Evolutionary conservation across 2,113 vertebrate species (phyloP), one percentile per base, ranked within the genome.

Genomic region (Piprites chloris): DNA sequence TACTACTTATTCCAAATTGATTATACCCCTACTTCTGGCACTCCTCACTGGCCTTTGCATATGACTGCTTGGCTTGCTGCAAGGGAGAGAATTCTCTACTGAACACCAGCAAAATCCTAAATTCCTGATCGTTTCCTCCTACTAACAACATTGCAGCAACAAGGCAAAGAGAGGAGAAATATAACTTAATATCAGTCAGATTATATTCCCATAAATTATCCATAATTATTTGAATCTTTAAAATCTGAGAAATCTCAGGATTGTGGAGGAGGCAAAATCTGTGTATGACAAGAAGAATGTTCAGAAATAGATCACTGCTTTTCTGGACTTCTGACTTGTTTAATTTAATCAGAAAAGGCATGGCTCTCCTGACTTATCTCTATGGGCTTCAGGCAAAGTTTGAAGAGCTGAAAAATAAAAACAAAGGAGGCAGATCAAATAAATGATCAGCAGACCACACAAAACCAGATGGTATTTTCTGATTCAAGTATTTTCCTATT

Each of bases 341-440:
- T 55, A 47, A 59, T 67, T 77, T 71, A 84, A 91, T 77, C 62
- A 79, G 76, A 72, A 89, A 93, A 93, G 63, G 52, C 83, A 71
- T 14, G 15, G 76, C 35, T 74, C 26, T 67, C 49, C 52, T 68
- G 62, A 84, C 65, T 79, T 78, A 46, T 49, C 63, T 79, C 73
- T 58, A 2, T 14, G 26, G 15, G 81, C 63, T 91, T 46, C 66
- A 65, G 82, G 87, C 66, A 87, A 87, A 90, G 66, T 86, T 35
- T 86, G 65, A 89, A 92, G 49, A 82, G 79, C 50, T n/a, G 2
- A 65, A 93, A 89, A 95, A 87, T 69, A 71, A 84, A 94, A 95
- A 49, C 52, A 93, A 88, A 90, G 78, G 79, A 76, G 41, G 44
- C 47, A 79, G 78, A 95, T 85, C 46, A 87, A 89, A 87, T 78